Base-by-base conservation (phyloP, 2,888 invertebrate species). In the Acholoe squamosa region DNA sequence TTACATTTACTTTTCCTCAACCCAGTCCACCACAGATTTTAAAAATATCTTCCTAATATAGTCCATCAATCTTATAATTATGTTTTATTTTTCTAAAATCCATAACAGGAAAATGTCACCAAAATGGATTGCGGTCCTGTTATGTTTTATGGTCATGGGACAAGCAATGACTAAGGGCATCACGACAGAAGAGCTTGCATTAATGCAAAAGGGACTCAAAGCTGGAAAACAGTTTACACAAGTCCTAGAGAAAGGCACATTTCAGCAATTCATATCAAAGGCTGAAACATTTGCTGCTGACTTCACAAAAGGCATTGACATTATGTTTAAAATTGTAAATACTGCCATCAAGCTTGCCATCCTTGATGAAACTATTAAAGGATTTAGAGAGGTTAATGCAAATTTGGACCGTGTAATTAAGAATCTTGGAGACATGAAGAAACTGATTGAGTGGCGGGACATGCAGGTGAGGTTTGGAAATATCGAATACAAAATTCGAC, bases 401-500 rank as follows among this genome's bases (percentile, higher is more conserved):
- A 12, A 25, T 12, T n/a, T 67, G 67, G 67, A 67, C n/a, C 22
- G 14, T n/a, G n/a, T 67, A 16, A 67, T 67, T 25, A 67, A 25
- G n/a, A 25, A 67, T 16, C 67, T 67, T 12, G 67, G 67, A n/a
- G 67, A 67, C 22, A 67, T 67, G 7, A 67, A 67, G 67, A 67
- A 67, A 25, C 12, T 67, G n/a, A 67, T 67, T 67, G 16, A 67
- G 67, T 67, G 67, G 67, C 14, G n/a, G n/a, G 67, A 67, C 67
- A 67, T 67, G 67, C 16, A 67, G n/a, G 67, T 67, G 7, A 12
- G 67, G 14, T 67, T 67, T 67, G 67, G 67, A 12, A 25, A 67
- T 67, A 67, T 67, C n/a, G 67, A 67, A 25, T 67, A 67, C n/a
- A 67, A n/a, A n/a, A 67, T 67, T n/a, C 67, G 67, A 22, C 67